Evolutionary conservation across 1,140 invertebrate genomes (phyloP), one percentile per base, ranked within the genome.

Genomic region (Asbolus verrucosus): DNA sequence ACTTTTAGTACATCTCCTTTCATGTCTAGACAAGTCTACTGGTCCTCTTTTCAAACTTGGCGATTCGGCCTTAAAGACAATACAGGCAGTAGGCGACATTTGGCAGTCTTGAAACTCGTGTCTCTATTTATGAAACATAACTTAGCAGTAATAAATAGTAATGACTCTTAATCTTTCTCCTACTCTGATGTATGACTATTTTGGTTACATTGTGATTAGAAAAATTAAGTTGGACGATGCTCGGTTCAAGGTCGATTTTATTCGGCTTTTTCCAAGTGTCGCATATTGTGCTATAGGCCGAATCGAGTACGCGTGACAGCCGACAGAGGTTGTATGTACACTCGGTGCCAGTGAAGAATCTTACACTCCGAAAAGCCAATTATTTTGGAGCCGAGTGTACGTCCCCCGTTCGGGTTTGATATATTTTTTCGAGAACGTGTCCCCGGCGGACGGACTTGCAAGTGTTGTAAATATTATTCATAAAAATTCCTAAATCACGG

Each of bases 391-490:
- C n/a, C n/a, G n/a, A n/a, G n/a, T 27, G 24, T 27, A 27, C 3
- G 3, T 8, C 8, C 8, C 24, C 24, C 3, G 3, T 27, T 36
- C 5, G 33, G 33, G 33, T 36, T 0, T 36, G 33, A 36, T 8
- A 36, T 36, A 3, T 36, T 36, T 54, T 54, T 54, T 54, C 19
- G 46, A 11, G 21, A 50, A n/a, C 43, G 41, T 19, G 41, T 46
- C 41, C 18, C 41, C 18, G 38, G 18, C 18, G 15, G 43, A 46
- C 18, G 11, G 39, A 15, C 16, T 41, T 50, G 43, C 43, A 54
- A 54, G 21, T 41, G 65, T 67, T 67, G 65, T 67, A 67, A 30
- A 67, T 67, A 67, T 67, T 31, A 50, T 67, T 67, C 33, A 67
- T 67, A 21, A 67, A 27, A 67, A 46, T 33, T 67, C 31, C 24